These are phyloP conservation scores for Oplegnathus fasciatus DNA, from an alignment of 2,113 vertebrate genomes.

Conservation along the genomic window DNA sequence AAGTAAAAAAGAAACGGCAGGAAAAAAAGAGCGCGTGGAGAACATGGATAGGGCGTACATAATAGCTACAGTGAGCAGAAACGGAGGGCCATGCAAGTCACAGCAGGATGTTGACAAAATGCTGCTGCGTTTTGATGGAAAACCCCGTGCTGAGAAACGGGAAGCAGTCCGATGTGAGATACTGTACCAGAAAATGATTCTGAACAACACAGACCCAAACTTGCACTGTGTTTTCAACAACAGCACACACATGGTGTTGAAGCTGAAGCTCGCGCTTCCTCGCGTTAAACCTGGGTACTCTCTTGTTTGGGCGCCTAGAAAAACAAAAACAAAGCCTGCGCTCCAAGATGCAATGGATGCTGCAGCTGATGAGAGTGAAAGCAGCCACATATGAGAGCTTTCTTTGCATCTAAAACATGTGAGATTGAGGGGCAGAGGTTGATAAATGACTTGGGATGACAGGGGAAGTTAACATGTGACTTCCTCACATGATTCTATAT, in stretches of 20 bases:
- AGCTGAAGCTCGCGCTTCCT: slow-evolving; percentile 80
- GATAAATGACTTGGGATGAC: neutral
- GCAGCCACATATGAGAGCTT: neutral
- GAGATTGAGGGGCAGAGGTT: neutral
- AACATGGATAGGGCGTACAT: slow-evolving; percentile 73
- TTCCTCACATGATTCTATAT: slow-evolving; percentile 1
- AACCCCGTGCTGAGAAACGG: slow-evolving; percentile 62
- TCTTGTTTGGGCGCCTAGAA: slow-evolving; percentile 64
- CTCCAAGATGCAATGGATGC: accelerated
- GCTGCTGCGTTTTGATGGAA: slow-evolving; percentile 73
- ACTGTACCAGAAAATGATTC: slow-evolving; percentile 80
- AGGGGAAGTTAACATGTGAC: neutral
- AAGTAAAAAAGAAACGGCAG: neutral
- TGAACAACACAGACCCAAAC: slow-evolving; percentile 72
- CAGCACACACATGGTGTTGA: slow-evolving; percentile 65
- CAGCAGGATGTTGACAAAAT: slow-evolving; percentile 82
- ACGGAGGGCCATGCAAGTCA: slow-evolving; percentile 82
- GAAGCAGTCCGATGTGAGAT: slow-evolving; percentile 82
- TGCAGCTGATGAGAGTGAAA: neutral
- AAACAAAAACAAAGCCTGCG: neutral
- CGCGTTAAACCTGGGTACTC: slow-evolving; percentile 72
- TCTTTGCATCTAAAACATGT: neutral
- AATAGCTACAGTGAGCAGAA: slow-evolving; percentile 62
- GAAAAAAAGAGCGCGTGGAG: slow-evolving; percentile 31
- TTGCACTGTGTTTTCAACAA: slow-evolving; percentile 51